Evolutionary conservation across 2,888 invertebrate species (phyloP), one percentile per base, ranked within the genome.

Genomic region (Clostera curtula): DNA sequence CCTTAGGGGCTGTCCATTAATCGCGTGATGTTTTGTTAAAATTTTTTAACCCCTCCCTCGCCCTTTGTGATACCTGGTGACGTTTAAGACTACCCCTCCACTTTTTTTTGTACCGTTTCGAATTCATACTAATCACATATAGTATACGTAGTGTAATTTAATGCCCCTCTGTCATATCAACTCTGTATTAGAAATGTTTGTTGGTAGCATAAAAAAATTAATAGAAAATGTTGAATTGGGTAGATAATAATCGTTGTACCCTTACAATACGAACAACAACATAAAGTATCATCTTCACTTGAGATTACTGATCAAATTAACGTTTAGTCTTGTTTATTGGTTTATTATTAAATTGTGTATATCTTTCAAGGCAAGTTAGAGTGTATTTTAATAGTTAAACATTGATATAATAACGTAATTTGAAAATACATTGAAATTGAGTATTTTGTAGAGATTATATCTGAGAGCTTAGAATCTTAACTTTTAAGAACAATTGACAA

Each of bases 161-260:
- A n/a, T n/a, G n/a, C n/a, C n/a, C n/a, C n/a, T n/a, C n/a, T n/a
- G n/a, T n/a, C n/a, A n/a, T n/a, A n/a, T n/a, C n/a, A n/a, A n/a
- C n/a, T n/a, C n/a, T n/a, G n/a, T n/a, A 12, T 22, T 12, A 22
- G 22, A 22, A 22, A 22, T 22, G 7, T 13, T 12, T 12, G 22
- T 22, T 3, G 22, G 22, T 22, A 22, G 22, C 12, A 12, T 12
- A 12, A 22, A 22, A 22, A 22, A 12, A 22, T 22, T 9, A 22
- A 22, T 12, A 22, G 4, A 22, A 22, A 22, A 22, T 22, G 12
- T 12, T 12, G 22, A 22, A 22, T 12, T 12, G 22, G 2, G 13
- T 22, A 22, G 22, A 22, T 22, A 22, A 22, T 22, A 11, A 7
- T 22, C 22, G 22, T 22, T 6, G 12, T 22, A 12, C 13, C 13